A percentile compares a stretch with the other conserved stretches of the same genome.
Evolutionary conservation across 2,888 invertebrate genomes (phyloP).

Genomic region (Uloborus plumipes): DNA sequence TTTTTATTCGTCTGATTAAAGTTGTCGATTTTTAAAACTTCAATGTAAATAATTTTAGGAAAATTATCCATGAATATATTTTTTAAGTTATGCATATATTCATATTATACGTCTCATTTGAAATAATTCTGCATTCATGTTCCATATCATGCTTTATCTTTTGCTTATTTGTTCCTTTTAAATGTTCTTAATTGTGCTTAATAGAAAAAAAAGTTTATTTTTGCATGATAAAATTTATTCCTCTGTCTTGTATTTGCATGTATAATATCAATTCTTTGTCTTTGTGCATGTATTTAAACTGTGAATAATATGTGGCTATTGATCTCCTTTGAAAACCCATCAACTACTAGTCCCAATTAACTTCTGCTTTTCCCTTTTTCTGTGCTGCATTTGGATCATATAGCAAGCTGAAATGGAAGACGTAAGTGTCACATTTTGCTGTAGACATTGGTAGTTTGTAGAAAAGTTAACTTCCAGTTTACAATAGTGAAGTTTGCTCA

Average conservation of each 20-base stretch:
- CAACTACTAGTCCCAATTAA: constrained; percentile 51
- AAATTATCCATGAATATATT: no score
- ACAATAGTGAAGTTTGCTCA: neutral
- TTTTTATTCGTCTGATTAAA: no score
- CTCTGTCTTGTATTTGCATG: constrained; percentile 3
- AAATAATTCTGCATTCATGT: no score
- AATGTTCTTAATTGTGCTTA: no score
- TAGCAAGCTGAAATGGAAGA: constrained; percentile 87
- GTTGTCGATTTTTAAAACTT: no score
- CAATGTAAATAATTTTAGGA: no score
- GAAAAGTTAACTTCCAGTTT: constrained; percentile 1
- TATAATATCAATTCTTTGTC: neutral
- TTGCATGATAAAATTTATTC: constrained; percentile 32
- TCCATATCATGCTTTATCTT: no score
- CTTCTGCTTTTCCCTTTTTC: constrained; percentile 65
- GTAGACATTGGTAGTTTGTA: constrained; percentile 46
- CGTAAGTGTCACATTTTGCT: constrained; percentile 78
- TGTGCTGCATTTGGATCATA: constrained; percentile 70
- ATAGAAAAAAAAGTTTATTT: neutral
- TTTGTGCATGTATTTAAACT: constrained; percentile 15
- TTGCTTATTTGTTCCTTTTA: no score
- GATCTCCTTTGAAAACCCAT: constrained; percentile 29
- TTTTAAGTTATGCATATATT: no score
- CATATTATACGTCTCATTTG: no score
- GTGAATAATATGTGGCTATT: constrained; percentile 17